Evolutionary conservation across 2,113 vertebrate genomes (phyloP).

Genomic region (Ochotona curzoniae): DNA sequence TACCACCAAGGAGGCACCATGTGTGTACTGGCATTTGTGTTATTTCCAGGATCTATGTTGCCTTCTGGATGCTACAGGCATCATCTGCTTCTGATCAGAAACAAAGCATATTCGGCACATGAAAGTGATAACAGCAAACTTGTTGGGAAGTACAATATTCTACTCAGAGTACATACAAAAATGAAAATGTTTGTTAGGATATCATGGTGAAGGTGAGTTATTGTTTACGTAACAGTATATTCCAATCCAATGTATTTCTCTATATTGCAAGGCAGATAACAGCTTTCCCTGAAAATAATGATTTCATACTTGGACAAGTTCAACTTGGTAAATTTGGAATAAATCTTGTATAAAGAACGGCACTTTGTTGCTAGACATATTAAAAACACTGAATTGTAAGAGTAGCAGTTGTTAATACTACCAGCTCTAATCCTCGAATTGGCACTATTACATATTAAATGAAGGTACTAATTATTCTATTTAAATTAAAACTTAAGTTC

Average conservation of each 20-base stretch:
- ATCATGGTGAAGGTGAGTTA: not conserved
- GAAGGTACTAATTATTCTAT: constrained; percentile 26
- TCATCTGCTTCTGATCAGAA: constrained; percentile 65
- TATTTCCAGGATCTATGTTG: constrained; percentile 66
- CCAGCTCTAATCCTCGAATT: constrained; percentile 36
- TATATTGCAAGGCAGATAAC: constrained; percentile 1
- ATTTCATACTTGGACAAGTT: constrained; percentile 14
- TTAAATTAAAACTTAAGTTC: constrained; percentile 29
- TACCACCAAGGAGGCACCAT: constrained; percentile 57
- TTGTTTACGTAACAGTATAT: not conserved
- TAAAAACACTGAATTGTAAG: not conserved
- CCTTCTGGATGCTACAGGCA: constrained; percentile 48
- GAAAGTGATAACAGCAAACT: constrained; percentile 1
- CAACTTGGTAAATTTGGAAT: constrained; percentile 5
- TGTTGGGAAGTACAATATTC: not conserved
- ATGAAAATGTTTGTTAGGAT: constrained; percentile 8
- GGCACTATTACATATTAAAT: not conserved
- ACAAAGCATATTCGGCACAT: constrained; percentile 38
- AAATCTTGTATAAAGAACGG: constrained; percentile 3
- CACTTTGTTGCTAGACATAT: constrained; percentile 8
- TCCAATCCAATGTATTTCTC: not conserved
- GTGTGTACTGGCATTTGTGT: constrained; percentile 61
- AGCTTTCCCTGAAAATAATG: constrained; percentile 7
- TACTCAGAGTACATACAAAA: constrained; percentile 24
- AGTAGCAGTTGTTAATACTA: constrained; percentile 12